Conservation (phyloP, 2,888 invertebrate genomes). For the Harmothoe impar region DNA sequence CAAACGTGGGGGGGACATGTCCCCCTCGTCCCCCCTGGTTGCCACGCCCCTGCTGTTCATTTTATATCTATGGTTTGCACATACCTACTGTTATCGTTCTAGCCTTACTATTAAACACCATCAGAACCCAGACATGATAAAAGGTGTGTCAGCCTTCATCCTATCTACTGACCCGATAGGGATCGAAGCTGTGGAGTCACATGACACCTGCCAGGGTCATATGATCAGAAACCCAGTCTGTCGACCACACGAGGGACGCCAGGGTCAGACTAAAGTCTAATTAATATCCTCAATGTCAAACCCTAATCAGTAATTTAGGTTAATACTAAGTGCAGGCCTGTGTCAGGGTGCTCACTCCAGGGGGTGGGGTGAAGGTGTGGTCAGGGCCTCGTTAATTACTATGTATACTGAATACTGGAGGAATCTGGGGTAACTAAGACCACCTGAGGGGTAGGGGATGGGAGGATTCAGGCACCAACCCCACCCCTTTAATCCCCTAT, state of each 20-base stretch:
- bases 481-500: too few relatives aligned
- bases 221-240: not conserved
- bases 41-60: too few relatives aligned
- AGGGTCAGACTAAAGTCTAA: not conserved
- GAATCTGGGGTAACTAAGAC: constrained; percentile 29
- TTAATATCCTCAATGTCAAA: not conserved
- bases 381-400: not conserved
- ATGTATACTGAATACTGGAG: not conserved
- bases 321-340: constrained; percentile 28
- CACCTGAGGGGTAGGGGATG: constrained; percentile 21
- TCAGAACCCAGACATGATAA: too few relatives aligned
- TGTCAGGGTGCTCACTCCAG: not conserved
- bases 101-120: too few relatives aligned
- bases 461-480: not conserved
- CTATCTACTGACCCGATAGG: not conserved
- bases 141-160: too few relatives aligned
- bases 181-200: constrained; percentile 30
- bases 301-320: constrained; percentile 33
- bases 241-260: not conserved
- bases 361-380: constrained; percentile 18
- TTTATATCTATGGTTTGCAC: too few relatives aligned
- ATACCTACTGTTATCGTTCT: too few relatives aligned
- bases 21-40: too few relatives aligned
- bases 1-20: too few relatives aligned
- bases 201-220: constrained; percentile 27